These are phyloP conservation scores for Caenorhabditis wallacei DNA, from an alignment of 2,888 invertebrate genomes.

Conservation along the genomic window DNA sequence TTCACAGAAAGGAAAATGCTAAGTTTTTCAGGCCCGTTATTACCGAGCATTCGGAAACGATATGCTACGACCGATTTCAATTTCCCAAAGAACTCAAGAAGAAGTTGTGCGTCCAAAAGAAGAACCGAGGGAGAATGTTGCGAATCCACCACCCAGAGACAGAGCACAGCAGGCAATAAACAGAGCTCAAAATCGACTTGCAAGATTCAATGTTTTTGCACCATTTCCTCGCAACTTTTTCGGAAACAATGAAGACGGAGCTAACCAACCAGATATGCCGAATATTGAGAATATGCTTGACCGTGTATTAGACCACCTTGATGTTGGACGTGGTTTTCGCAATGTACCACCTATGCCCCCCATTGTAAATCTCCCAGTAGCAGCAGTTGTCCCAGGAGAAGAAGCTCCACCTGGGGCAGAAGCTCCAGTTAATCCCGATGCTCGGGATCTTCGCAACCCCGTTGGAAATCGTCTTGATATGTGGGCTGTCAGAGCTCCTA, in stretches of 20 bases:
- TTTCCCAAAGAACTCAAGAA: not conserved
- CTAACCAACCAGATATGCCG: not conserved
- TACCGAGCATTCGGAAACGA: slow-evolving; percentile 43
- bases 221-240: slow-evolving; percentile 6
- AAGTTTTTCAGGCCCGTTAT: slow-evolving; percentile 40
- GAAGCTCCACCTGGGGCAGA: not conserved
- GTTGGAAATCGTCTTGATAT: not conserved
- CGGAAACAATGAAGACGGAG: not conserved
- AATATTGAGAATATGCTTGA: slow-evolving; percentile 12
- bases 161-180: not conserved
- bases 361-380: no score
- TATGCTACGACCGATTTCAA: slow-evolving; percentile 23
- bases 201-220: slow-evolving; percentile 12
- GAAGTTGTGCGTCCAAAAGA: not conserved
- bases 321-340: not conserved
- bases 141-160: not conserved
- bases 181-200: not conserved
- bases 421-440: not conserved
- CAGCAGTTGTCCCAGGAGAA: not conserved
- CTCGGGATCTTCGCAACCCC: not conserved
- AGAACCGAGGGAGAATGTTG: not conserved
- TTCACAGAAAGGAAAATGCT: not conserved
- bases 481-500: not conserved
- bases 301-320: slow-evolving; percentile 2
- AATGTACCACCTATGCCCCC: not conserved